Evolutionary conservation across 1,140 invertebrate genomes (phyloP), one percentile per base, ranked within the genome.

Genomic region (Popillia japonica): DNA sequence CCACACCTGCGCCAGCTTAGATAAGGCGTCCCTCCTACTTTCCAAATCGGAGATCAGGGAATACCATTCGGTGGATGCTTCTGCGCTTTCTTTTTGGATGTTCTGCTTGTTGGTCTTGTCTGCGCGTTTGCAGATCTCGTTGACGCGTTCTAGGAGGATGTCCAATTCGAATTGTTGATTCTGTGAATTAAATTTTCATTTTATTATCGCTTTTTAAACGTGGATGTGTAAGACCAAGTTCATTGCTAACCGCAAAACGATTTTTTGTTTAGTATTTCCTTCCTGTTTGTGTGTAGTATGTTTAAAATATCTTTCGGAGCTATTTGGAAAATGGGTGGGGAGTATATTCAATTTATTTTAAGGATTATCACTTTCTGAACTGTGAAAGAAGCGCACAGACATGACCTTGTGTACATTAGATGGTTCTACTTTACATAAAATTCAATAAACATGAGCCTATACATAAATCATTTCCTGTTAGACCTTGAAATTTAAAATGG

Each of bases 11-110:
- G 93, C 92, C 75, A 95, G 85, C 64, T 91, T 89, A 59, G 91
- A 89, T 3, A 94, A 85, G 42, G 90, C 87, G 77, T 93, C 89
- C 76, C 90, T 87, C 75, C 92, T 88, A 76, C 87, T 89, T 79
- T 93, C 94, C 83, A 96, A 87, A 83, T 91, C 88, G 6, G 90
- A 89, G 23, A 96, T 90, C 1, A 95, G 86, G 11, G 93, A 88
- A 76, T 90, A 90, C 96, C 96, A 98, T 81, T 93, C 89, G 34
- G 92, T 88, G 74, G 91, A 92, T 11, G 95, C 90, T 42, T 90
- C 88, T 0, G 86, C 84, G 44, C 93, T 87, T 78, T 94, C 89
- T 34, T 87, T 82, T 72, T 92, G 88, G 77, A 96, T 92, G 17
- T 87, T 85, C 72, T 88, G 85, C 68, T 90, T 90, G 83, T 92